Percentiles rank a stretch among this genome's conserved stretches.
phyloP scores from a whole-genome alignment of 2,113 vertebrate species.

The Ptychochromis oligacanthus region DNA sequence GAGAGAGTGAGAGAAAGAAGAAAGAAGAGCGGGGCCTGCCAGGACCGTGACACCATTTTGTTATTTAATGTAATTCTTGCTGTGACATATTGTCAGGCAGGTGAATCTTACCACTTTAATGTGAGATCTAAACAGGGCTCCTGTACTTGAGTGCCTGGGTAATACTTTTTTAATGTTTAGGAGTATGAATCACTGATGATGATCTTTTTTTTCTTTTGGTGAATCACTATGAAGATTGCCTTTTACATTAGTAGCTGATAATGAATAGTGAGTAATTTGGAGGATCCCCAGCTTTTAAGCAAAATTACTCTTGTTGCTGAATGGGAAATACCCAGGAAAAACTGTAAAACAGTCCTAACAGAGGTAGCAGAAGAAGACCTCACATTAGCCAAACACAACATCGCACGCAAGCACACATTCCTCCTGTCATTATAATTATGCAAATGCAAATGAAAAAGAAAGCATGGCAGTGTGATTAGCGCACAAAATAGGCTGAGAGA shows the following conservation, averaged over 20 bases:
- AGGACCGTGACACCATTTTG: neutral
- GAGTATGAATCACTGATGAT: neutral
- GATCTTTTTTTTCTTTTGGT: neutral
- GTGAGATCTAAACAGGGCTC: neutral
- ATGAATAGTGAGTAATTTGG: neutral
- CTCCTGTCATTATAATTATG: slow-evolving; percentile 35
- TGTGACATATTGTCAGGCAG: neutral
- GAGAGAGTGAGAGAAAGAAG: neutral
- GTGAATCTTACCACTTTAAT: neutral
- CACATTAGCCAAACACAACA: neutral
- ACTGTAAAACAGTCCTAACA: neutral
- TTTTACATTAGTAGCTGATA: neutral
- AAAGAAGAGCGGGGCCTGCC: neutral
- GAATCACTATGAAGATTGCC: neutral
- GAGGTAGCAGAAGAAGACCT: neutral
- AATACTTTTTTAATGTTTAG: neutral
- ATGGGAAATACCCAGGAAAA: neutral
- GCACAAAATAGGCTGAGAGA: slow-evolving; percentile 16
- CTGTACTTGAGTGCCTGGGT: neutral
- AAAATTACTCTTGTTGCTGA: neutral
- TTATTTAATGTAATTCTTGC: neutral
- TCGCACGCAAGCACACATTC: neutral
- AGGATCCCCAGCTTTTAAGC: neutral
- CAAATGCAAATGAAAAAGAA: slow-evolving; percentile 42
- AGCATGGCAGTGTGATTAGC: slow-evolving; percentile 18